phyloP scores from a whole-genome alignment of 2,888 invertebrate species.

The Thecocarcelia acutangulata region DNA sequence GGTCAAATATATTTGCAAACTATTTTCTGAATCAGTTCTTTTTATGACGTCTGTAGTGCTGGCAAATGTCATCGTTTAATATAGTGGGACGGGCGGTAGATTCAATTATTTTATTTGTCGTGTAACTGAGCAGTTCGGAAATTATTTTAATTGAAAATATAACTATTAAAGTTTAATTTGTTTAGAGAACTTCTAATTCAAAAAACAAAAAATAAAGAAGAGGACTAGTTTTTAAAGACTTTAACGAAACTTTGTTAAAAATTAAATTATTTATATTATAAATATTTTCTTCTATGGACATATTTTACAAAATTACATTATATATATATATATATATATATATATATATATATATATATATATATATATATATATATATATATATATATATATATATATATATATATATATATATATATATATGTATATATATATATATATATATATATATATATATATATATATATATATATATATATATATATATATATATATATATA shows the following conservation, averaged over 20 bases:
- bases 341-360: constrained; percentile 27
- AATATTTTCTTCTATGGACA: constrained; percentile 35
- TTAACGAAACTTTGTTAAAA: constrained; percentile 31
- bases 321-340: constrained; percentile 21
- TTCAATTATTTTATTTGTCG: not conserved
- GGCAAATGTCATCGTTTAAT: too few relatives aligned
- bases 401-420: constrained; percentile 35
- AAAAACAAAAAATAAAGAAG: constrained; percentile 22
- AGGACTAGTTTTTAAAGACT: constrained; percentile 66
- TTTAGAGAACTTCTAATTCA: not conserved
- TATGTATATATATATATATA: constrained; percentile 32
- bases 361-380: constrained; percentile 21
- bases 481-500: constrained; percentile 34
- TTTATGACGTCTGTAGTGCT: too few relatives aligned
- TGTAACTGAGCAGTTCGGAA: too few relatives aligned
- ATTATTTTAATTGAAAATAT: not conserved
- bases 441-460: constrained; percentile 34
- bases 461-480: constrained; percentile 31
- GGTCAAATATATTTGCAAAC: too few relatives aligned
- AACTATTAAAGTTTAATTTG: not conserved
- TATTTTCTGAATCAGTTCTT: too few relatives aligned
- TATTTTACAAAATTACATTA: constrained; percentile 64
- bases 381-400: constrained; percentile 35
- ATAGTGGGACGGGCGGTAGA: too few relatives aligned
- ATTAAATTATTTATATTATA: constrained; percentile 38